Evolutionary conservation across 2,888 invertebrate genomes (phyloP), one percentile per base, ranked within the genome.

Genomic region (Frankliniella fusca): DNA sequence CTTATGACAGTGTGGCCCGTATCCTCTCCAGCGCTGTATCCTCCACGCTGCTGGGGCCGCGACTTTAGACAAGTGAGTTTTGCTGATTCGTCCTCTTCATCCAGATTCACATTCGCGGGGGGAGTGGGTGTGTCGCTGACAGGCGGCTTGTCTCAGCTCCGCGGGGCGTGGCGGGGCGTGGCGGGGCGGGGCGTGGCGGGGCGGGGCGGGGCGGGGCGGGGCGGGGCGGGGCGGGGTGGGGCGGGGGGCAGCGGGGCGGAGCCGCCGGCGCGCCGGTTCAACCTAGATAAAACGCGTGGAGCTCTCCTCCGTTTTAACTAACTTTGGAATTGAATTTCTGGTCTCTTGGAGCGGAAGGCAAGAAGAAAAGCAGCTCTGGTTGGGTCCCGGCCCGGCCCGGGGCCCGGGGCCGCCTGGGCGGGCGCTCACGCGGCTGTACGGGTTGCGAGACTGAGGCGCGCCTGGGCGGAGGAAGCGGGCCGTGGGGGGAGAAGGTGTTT

Each of bases 261-360:
- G n/a, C n/a, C 50, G 50, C 15, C 18, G 18, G 54, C 54, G 54
- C 9, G 20, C 20, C 65, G 70, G 70, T 23, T 11, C 70, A 70
- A 70, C 70, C 70, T 70, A 70, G 70, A 70, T 70, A 70, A 70
- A 70, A 70, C 70, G 61, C 70, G 70, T 70, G 11, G 70, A n/a
- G 70, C 70, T n/a, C 70, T 70, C 23, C 23, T 70, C 70, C 23
- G 70, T 70, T 70, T 70, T 70, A 70, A 70, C 70, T 70, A 70
- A 70, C 70, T 70, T 38, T 70, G 70, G 70, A 70, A 70, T 70
- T 70, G 70, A 70, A 70, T 70, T 70, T 70, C 70, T 70, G 70
- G 70, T 23, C 70, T 70, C 70, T 70, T 70, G 70, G 70, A 70
- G 70, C 70, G 70, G 70, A 70, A 70, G 70, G 70, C 23, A 70